Evolutionary conservation across 1,140 invertebrate species (phyloP), one percentile per base, ranked within the genome.

Genomic region (Bombus pascuorum): DNA sequence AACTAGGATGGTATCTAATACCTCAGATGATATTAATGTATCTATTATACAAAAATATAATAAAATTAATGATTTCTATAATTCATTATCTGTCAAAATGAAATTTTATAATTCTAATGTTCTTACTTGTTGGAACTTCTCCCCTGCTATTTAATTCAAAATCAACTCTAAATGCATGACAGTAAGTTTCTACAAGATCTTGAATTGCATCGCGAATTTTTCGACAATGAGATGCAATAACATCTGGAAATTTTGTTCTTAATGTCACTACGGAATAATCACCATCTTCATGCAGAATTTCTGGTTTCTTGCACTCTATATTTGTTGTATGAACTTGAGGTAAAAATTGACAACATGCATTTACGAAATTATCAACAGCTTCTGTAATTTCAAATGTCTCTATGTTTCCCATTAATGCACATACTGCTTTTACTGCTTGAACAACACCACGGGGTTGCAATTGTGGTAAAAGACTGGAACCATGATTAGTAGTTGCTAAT

Each of bases 391-490:
- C 98, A 71, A 97, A 94, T 0, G 98, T 99, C 95, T 99, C 98
- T 5, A 99, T 96, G 82, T 97, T 97, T 22, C 98, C 98, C 86
- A 99, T 97, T 39, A 98, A 95, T 42, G 98, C 97, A 93, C 98
- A 98, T 15, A 99, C 97, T 1, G 98, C 98, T 95, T 99, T 99
- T 0, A 99, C 98, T 0, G 98, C 97, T 94, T 99, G 98, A 34
- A 97, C 96, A 68, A 98, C 96, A 34, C 97, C 95, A 87, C 96
- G 96, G 6, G 96, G 95, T 91, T 97, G 96, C 42, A 96, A 90
- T 73, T 94, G 92, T 32, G 95, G 94, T 84, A 95, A 91, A 72
- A 95, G 91, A 85, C 92, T 93, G 71, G 93, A 93, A 81, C 93
- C 96, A 25, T 95, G 95, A 91, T 93, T 94, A 71, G 92, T 90